Percentiles rank a stretch among this genome's conserved stretches.
Evolutionary conservation across 2,888 invertebrate species (phyloP).

Genomic region (Mesopsocus fuscifrons): DNA sequence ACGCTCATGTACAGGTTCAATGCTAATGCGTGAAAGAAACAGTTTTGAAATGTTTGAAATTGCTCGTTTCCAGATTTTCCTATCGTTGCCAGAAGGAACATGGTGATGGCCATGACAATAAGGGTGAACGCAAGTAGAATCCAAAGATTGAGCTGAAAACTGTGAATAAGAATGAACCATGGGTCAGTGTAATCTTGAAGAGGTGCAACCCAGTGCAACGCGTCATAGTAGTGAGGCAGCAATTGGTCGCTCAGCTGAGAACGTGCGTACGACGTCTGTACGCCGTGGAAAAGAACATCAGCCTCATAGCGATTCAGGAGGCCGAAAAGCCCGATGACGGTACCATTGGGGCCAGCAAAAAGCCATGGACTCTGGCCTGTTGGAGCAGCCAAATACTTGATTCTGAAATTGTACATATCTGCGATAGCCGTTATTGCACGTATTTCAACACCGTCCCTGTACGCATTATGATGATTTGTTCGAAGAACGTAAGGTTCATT

Average conservation of each 20-base stretch:
- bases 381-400: not conserved
- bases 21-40: not conserved
- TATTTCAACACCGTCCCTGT: not conserved
- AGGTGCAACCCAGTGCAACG: not conserved
- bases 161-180: not conserved
- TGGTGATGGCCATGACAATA: not conserved
- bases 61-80: not conserved
- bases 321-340: not conserved
- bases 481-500: not conserved
- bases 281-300: constrained; percentile 4
- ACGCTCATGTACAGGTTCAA: not conserved
- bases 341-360: not conserved
- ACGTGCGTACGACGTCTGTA: not conserved
- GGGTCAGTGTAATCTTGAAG: not conserved
- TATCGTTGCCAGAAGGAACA: not conserved
- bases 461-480: not conserved
- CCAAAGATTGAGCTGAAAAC: not conserved
- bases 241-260: not conserved
- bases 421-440: not conserved
- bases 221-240: not conserved
- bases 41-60: not conserved
- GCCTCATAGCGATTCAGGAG: not conserved
- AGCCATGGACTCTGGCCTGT: not conserved
- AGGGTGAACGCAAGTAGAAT: not conserved
- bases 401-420: not conserved